phyloP scores from a whole-genome alignment of 1,140 invertebrate species.

The Nautilus pompilius region DNA sequence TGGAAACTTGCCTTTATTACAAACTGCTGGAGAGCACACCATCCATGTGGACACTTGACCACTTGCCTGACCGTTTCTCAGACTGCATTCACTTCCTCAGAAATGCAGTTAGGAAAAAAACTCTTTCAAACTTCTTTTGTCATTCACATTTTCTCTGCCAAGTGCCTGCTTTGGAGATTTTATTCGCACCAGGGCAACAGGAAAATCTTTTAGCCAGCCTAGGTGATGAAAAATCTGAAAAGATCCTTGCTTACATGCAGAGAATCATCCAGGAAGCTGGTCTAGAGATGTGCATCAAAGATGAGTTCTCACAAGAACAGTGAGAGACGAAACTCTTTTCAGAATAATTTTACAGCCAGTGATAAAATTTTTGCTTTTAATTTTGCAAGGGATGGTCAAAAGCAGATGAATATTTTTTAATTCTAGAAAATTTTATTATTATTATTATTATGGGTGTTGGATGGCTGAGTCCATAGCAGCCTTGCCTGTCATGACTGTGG shows the following conservation, averaged over 20 bases:
- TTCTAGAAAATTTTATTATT: no score
- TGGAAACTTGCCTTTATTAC: conserved; percentile 34
- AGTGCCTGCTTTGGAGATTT: conserved; percentile 25
- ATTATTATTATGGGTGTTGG: no score
- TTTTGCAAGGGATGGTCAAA: no score
- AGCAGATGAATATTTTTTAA: no score
- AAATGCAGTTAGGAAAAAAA: conserved; percentile 23
- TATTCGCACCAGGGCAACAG: conserved; percentile 26
- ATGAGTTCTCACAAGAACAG: conserved; percentile 41
- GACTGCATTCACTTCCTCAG: conserved; percentile 36
- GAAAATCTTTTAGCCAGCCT: conserved; percentile 31
- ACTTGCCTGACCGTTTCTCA: conserved; percentile 32
- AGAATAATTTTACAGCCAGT: no score
- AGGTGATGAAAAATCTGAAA: conserved; percentile 22
- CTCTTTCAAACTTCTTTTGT: conserved; percentile 38
- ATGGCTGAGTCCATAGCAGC: no score
- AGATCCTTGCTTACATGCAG: conserved; percentile 29
- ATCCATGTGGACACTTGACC: conserved; percentile 27
- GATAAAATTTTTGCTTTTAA: no score
- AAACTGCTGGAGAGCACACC: conserved; percentile 35
- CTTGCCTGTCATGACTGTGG: no score
- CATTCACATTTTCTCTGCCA: conserved; percentile 37
- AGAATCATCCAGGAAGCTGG: conserved; percentile 30
- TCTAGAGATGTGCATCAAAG: conserved; percentile 29
- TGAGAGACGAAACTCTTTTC: conserved; percentile 50